These are phyloP conservation scores for Lepidochrysops patricia DNA, from an alignment of 2,888 invertebrate species.

Conservation along the genomic window DNA sequence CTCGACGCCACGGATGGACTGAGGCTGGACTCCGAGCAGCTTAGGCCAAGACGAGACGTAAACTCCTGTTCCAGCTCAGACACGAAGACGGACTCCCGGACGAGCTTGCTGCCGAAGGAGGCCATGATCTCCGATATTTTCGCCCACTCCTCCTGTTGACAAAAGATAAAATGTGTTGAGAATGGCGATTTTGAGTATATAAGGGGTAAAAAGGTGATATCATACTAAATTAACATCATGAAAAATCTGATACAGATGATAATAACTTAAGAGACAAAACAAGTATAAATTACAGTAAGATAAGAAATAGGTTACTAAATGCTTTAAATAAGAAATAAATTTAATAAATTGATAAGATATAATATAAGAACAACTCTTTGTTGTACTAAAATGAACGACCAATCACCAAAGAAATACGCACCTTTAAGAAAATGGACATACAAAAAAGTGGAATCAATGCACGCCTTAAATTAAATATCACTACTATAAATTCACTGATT, in stretches of 20 bases:
- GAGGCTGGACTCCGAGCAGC: conserved; percentile 72
- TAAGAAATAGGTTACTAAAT: too few relatives aligned
- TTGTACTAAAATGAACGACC: too few relatives aligned
- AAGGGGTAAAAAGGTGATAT: too few relatives aligned
- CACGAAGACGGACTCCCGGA: conserved; percentile 84
- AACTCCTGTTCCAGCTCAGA: conserved; percentile 87
- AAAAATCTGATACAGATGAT: too few relatives aligned
- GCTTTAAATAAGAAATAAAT: too few relatives aligned
- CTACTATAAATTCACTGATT: background rate
- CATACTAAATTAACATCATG: too few relatives aligned
- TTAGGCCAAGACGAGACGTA: conserved; percentile 79
- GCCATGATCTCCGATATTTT: conserved; percentile 97
- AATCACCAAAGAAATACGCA: too few relatives aligned
- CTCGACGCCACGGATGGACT: conserved; percentile 77
- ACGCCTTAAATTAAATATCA: background rate
- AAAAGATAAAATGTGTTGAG: conserved; percentile 23
- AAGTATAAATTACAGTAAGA: too few relatives aligned
- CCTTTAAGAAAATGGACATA: background rate
- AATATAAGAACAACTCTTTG: too few relatives aligned
- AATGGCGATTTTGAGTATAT: too few relatives aligned
- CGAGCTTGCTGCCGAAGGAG: conserved; percentile 90
- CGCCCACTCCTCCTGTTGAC: conserved; percentile 91
- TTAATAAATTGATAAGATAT: too few relatives aligned
- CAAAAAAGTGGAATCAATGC: background rate
- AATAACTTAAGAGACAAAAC: too few relatives aligned